These are phyloP conservation scores for Eutrigla gurnardus DNA, from an alignment of 2,797 vertebrate species.

Conservation along the genomic window DNA sequence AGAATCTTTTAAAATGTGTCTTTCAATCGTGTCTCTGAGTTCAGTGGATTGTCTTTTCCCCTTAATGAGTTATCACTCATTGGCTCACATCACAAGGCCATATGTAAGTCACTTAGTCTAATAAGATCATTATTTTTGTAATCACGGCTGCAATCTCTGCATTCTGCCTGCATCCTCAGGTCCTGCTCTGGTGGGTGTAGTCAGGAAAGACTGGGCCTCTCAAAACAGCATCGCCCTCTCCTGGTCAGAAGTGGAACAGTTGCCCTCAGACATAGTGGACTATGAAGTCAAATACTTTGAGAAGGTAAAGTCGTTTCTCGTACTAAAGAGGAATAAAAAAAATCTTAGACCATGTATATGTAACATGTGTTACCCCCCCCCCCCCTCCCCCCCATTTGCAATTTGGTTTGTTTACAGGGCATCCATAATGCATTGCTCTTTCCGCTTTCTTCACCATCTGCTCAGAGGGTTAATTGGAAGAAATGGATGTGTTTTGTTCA, in stretches of 20 bases:
- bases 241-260: constrained; percentile 94
- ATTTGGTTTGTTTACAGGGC: constrained; percentile 25
- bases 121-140: neutral
- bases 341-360: neutral
- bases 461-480: constrained; percentile 38
- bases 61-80: neutral
- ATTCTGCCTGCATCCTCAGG: constrained; percentile 84
- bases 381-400: neutral
- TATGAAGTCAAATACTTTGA: constrained; percentile 99
- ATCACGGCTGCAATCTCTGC: constrained; percentile 13
- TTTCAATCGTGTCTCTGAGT: constrained; percentile 22
- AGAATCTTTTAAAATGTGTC: constrained; percentile 36
- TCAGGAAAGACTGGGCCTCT: constrained; percentile 96
- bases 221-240: constrained; percentile 97
- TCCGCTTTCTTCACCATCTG: constrained; percentile 46
- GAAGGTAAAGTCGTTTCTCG: constrained; percentile 85
- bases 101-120: neutral
- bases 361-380: neutral
- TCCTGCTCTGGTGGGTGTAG: constrained; percentile 93
- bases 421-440: constrained; percentile 26
- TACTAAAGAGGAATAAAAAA: neutral
- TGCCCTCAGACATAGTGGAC: constrained; percentile 92
- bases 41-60: constrained; percentile 26
- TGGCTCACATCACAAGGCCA: neutral
- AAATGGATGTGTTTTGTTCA: constrained; percentile 32